Base-by-base conservation (phyloP, 2,888 invertebrate species). In the Philereme transversata region DNA sequence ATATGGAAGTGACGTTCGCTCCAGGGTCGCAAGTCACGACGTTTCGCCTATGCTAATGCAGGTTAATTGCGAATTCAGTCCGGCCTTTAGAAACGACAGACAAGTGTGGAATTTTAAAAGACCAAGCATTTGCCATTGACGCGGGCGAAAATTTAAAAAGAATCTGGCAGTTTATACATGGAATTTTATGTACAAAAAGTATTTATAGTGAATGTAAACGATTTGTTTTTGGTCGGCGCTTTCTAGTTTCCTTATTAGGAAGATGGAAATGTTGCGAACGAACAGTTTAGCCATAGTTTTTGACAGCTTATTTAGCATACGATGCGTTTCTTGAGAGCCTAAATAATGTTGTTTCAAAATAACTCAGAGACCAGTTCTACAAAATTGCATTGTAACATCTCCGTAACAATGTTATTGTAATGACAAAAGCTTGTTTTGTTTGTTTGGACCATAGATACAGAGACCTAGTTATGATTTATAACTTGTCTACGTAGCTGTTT, bases 61-160 rank as follows among this genome's bases (percentile, higher is more conserved):
- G 83, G 84, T 86, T 87, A 86, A 87, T 88, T 87, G 87, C 82
- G 79, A 81, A 89, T 88, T 88, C 87, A 85, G 78, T 81, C 81
- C 81, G 22, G 75, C 76, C 79, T 79, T 79, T 84, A 85, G 83
- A 86, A 86, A 86, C 83, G 82, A 64, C 57, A 75, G 67, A 79
- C 81, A 73, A 64, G 79, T 67, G 64, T 69, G 76, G 88, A 87
- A 87, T 88, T 74, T 82, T 77, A 87, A 88, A 68, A 72, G 67
- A 65, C 62, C 45, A 51, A 36, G 55, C 58, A 56, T 60, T 62
- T 64, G 64, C 60, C 62, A 60, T 57, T 51, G 57, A 57, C 59
- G 56, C 59, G 44, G 34, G 51, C 9, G 11, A 34, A n/a, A 43
- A 45, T 52, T 52, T 35, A 45, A 52, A 52, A 52, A 51, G n/a